Evolutionary conservation across 2,113 vertebrate species (phyloP).

Genomic region (Phrynosoma blainvillii): DNA sequence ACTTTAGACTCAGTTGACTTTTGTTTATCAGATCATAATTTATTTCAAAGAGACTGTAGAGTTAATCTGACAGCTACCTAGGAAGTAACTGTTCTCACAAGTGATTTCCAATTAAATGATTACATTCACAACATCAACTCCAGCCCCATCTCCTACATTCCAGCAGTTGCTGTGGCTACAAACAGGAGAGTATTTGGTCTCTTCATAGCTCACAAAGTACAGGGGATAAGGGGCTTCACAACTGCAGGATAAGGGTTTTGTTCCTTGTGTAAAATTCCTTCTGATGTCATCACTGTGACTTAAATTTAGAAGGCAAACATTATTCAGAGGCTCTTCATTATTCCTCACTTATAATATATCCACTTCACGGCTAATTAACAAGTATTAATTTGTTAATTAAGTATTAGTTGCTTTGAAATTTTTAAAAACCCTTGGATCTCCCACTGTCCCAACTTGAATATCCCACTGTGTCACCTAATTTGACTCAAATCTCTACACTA

Average conservation of each 20-base stretch:
- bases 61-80: neutral
- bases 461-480: too few relatives aligned
- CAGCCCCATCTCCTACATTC: neutral
- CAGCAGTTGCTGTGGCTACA: neutral
- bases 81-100: neutral
- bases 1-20: neutral
- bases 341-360: neutral
- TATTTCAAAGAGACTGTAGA: neutral
- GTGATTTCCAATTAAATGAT: neutral
- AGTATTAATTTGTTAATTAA: too few relatives aligned
- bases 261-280: neutral
- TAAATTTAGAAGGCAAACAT: neutral
- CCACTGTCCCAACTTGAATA: too few relatives aligned
- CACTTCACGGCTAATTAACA: neutral
- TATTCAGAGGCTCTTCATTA: neutral
- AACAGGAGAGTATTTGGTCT: neutral
- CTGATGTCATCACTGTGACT: neutral
- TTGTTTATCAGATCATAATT: slow-evolving; percentile 1
- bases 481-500: too few relatives aligned
- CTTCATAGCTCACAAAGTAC: neutral
- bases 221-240: neutral
- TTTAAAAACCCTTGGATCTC: too few relatives aligned
- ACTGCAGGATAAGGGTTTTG: neutral
- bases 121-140: neutral
- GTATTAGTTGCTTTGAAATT: too few relatives aligned